Base-by-base conservation (phyloP, 2,888 invertebrate species). In the Oxyteleia sp. region DNA sequence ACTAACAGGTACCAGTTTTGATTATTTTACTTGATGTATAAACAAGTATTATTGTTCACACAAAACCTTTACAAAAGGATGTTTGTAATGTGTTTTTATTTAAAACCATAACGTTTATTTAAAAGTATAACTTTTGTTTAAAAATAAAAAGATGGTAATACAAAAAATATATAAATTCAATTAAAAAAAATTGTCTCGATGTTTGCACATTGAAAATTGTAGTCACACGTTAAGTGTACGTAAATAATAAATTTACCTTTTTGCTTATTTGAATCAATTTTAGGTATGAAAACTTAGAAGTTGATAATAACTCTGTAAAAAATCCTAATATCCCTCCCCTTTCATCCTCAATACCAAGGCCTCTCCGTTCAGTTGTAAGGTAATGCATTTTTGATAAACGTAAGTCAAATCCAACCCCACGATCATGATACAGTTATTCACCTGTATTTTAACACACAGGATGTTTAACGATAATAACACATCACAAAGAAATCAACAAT, bases 291-390 rank as follows among this genome's bases (percentile, higher is more conserved):
- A 68, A 38, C n/a, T 10, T 55, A 43, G 29, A 43, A 26, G 38
- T 13, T 0, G 15, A 38, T 55, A 55, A 55, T 26, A 49, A 29
- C 1, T 13, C 51, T 29, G 0, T 41, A 7, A 53, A 53, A 38
- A 43, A 18, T 55, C 43, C 68, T 13, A 23, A 55, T 43, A 68
- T 18, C 13, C 43, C 55, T 45, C 7, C 55, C 53, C 47, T 16
- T 43, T 68, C 43, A 38, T 55, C 68, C 55, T 51, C 53, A 53
- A 68, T 43, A 68, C 10, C 23, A 29, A 51, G 68, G 38, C 15
- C 18, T 23, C 41, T 55, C 26, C 38, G 7, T 43, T 55, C 68
- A n/a, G 45, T 38, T 15, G 38, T 55, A 49, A 68, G 68, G 68
- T 68, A 68, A 66, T 41, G 1, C 16, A 8, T 15, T 57, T 57